Evolutionary conservation across 2,888 invertebrate genomes (phyloP).

Genomic region (Agriotes lineatus): DNA sequence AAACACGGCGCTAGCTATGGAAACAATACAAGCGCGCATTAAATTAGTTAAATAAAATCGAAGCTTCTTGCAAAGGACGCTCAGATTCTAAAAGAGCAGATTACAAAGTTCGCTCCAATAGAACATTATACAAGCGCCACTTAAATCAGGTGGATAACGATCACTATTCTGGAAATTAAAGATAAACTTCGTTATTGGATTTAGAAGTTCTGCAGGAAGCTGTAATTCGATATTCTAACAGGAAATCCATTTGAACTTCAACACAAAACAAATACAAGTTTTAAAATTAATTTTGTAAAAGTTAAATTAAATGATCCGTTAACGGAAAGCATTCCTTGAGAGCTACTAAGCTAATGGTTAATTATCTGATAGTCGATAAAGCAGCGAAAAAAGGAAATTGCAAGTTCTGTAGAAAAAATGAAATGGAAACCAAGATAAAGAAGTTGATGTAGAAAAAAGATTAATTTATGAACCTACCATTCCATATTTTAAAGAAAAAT

Average conservation of each 20-base stretch:
- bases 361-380: background rate
- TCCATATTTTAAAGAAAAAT: too few relatives aligned
- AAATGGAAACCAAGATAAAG: too few relatives aligned
- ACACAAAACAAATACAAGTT: background rate
- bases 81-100: too few relatives aligned
- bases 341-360: background rate
- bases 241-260: background rate
- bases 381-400: background rate
- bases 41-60: too few relatives aligned
- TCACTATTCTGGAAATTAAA: constrained; percentile 4
- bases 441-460: too few relatives aligned
- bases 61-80: too few relatives aligned
- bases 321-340: background rate
- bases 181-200: constrained; percentile 10
- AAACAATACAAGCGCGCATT: too few relatives aligned
- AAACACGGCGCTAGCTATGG: too few relatives aligned
- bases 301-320: background rate
- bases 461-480: too few relatives aligned
- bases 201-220: background rate
- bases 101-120: too few relatives aligned
- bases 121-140: background rate
- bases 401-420: too few relatives aligned
- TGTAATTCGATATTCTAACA: constrained; percentile 1
- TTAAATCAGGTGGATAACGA: background rate
- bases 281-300: background rate